A percentile compares a stretch with the other conserved stretches of the same genome.
phyloP scores from a whole-genome alignment of 2,888 invertebrate genomes.

The Lycocerus yunnanus region DNA sequence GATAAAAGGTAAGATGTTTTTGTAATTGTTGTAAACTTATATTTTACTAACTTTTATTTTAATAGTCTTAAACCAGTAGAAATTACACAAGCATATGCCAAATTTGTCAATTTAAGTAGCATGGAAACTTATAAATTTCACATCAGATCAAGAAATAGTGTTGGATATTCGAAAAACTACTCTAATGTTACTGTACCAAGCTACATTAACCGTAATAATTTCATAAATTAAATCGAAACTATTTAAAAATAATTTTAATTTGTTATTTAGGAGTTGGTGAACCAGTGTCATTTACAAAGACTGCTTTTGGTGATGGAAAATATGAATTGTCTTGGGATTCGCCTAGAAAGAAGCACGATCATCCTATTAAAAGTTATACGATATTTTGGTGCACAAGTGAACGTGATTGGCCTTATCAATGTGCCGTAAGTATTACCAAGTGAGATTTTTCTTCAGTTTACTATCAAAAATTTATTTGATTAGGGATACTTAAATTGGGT shows the following conservation, averaged over 20 bases:
- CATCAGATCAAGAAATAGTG: slow-evolving; percentile 65
- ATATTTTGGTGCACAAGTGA: slow-evolving; percentile 69
- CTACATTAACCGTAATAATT: slow-evolving; percentile 56
- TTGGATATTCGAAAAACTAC: slow-evolving; percentile 62
- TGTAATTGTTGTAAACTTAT: slow-evolving; percentile 3
- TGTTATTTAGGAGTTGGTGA: slow-evolving; percentile 35
- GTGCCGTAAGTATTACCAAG: slow-evolving; percentile 47
- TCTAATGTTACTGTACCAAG: slow-evolving; percentile 68
- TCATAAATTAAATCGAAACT: background rate
- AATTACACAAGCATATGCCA: slow-evolving; percentile 65
- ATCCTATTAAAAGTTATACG: slow-evolving; percentile 70
- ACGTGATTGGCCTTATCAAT: slow-evolving; percentile 49
- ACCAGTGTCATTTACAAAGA: slow-evolving; percentile 57
- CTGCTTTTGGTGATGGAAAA: slow-evolving; percentile 70
- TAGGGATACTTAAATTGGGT: slow-evolving; percentile 67
- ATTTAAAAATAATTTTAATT: background rate
- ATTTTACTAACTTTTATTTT: slow-evolving; percentile 17
- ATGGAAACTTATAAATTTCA: slow-evolving; percentile 58
- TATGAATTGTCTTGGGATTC: slow-evolving; percentile 78
- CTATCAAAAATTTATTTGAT: slow-evolving; percentile 6
- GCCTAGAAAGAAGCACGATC: slow-evolving; percentile 51
- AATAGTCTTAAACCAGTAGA: slow-evolving; percentile 56
- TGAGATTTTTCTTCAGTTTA: background rate
- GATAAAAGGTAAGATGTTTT: slow-evolving; percentile 9
- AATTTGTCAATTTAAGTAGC: slow-evolving; percentile 59